These are phyloP conservation scores for Xyliphius kryptos DNA, from an alignment of 2,113 vertebrate species.

Conservation along the genomic window DNA sequence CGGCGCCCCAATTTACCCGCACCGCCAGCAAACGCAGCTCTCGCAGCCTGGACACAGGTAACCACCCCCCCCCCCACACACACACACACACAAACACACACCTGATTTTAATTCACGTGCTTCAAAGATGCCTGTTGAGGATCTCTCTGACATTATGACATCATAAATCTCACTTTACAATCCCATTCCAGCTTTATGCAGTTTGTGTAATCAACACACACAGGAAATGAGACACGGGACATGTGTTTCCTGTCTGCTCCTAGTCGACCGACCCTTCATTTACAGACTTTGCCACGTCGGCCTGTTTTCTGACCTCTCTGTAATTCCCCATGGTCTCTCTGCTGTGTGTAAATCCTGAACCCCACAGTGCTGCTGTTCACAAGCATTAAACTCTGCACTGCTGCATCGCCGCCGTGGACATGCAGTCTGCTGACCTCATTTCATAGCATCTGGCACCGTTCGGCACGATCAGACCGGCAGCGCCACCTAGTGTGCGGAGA, in stretches of 20 bases:
- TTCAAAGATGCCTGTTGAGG: no score
- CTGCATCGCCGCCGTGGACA: neutral
- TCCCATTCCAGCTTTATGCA: neutral
- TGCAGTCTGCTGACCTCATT: neutral
- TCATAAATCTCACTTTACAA: no score
- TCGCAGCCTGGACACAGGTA: constrained; percentile 79
- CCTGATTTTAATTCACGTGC: neutral
- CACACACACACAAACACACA: neutral
- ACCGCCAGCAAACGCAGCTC: constrained; percentile 76
- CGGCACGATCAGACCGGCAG: neutral
- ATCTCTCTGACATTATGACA: no score
- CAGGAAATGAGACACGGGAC: constrained; percentile 23
- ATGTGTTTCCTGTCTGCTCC: constrained; percentile 33
- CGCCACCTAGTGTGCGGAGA: neutral
- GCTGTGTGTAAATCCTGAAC: neutral
- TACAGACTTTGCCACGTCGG: no score
- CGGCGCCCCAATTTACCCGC: constrained; percentile 72
- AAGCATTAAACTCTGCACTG: neutral
- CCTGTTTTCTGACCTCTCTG: neutral
- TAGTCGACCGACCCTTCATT: no score
- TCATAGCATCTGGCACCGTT: neutral
- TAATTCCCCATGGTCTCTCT: neutral
- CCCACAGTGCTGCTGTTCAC: neutral
- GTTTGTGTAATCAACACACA: neutral
- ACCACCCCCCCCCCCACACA: no score